Percentiles rank a stretch among this genome's conserved stretches.
Conservation (phyloP, 1,140 invertebrate genomes). For the Microplitis demolitor region DNA sequence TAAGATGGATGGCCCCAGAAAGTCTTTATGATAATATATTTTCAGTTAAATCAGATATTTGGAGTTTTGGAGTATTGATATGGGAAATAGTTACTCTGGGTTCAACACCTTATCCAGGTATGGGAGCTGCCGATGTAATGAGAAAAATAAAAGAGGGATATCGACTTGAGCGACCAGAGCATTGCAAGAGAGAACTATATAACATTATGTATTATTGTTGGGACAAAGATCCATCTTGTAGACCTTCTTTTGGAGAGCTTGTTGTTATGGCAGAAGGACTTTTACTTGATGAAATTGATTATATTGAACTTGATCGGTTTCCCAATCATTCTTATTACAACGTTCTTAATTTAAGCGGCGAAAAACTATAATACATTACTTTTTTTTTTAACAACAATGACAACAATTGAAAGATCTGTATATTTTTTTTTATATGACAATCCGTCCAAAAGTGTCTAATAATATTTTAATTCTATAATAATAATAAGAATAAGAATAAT, state of each 20-base stretch:
- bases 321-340: constrained; percentile 95
- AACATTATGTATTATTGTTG: constrained; percentile 95
- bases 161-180: constrained; percentile 85
- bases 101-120: constrained; percentile 87
- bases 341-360: constrained; percentile 81
- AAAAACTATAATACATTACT: constrained; percentile 69
- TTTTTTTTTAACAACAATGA: too few species aligned
- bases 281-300: constrained; percentile 86
- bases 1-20: constrained; percentile 93
- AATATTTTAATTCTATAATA: too few species aligned
- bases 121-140: constrained; percentile 80
- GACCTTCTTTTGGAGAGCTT: constrained; percentile 81
- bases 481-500: too few species aligned
- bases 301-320: constrained; percentile 90
- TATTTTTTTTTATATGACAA: too few species aligned
- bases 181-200: constrained; percentile 85
- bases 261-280: constrained; percentile 80
- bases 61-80: constrained; percentile 90
- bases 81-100: constrained; percentile 94
- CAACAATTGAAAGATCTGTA: too few species aligned
- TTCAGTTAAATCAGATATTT: constrained; percentile 89
- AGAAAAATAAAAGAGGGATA: constrained; percentile 73
- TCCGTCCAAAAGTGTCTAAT: too few species aligned
- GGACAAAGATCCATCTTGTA: constrained; percentile 77
- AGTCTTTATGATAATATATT: constrained; percentile 91